A percentile compares a stretch with the other conserved stretches of the same genome.
These are phyloP conservation scores for Premnoplex brunnescens DNA, from an alignment of 2,797 vertebrate genomes.

Conservation along the genomic window DNA sequence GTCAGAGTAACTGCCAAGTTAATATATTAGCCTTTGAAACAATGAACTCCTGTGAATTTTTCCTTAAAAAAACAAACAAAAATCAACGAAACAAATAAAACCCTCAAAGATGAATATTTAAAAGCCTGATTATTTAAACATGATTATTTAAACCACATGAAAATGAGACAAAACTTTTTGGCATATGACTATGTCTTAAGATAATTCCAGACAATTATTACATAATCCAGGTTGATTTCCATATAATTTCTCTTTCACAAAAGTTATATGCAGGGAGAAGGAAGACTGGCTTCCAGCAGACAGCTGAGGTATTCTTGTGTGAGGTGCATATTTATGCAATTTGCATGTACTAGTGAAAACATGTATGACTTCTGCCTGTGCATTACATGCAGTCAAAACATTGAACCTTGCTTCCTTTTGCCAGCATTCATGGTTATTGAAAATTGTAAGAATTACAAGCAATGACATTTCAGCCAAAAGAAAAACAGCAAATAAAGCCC, in stretches of 20 bases:
- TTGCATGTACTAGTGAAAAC: neutral
- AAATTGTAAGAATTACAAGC: neutral
- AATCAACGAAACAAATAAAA: neutral
- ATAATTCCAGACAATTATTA: neutral
- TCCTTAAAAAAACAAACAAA: neutral
- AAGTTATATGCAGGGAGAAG: neutral
- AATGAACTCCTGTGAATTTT: neutral
- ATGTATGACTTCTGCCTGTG: neutral
- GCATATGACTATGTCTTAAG: neutral
- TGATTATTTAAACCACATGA: neutral
- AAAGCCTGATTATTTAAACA: constrained; percentile 10
- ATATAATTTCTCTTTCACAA: neutral
- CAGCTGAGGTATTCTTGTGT: constrained; percentile 2
- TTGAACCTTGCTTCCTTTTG: neutral
- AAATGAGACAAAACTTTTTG: neutral
- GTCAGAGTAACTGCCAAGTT: neutral
- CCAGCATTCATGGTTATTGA: neutral
- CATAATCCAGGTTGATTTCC: neutral
- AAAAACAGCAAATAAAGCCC: neutral
- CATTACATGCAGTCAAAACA: neutral
- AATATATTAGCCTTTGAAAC: neutral
- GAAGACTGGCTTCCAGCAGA: neutral
- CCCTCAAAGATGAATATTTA: neutral
- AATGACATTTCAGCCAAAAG: neutral
- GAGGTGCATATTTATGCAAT: neutral